Conservation (phyloP, 2,888 invertebrate genomes). For the Cantharis rufa region DNA sequence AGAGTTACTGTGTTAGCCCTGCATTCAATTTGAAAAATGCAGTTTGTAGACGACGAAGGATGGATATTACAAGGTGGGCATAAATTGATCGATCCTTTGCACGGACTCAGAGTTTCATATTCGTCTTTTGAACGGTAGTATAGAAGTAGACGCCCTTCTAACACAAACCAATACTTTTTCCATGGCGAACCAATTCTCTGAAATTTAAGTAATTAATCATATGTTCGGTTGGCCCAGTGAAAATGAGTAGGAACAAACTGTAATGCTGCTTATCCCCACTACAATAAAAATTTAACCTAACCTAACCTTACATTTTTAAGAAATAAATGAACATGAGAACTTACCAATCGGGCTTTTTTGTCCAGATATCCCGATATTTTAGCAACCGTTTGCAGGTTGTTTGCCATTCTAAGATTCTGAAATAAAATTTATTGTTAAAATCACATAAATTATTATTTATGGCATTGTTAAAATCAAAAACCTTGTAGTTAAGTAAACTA, state of each 20-base stretch:
- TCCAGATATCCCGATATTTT: constrained; percentile 59
- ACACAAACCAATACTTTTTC: constrained; percentile 62
- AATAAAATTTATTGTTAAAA: neutral
- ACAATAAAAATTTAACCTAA: too few relatives aligned
- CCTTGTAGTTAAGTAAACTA: neutral
- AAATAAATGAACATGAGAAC: too few relatives aligned
- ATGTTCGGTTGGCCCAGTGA: too few relatives aligned
- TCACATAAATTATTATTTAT: neutral
- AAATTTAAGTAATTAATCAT: too few relatives aligned
- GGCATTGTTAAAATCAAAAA: neutral
- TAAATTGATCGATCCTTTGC: constrained; percentile 59
- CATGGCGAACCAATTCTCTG: constrained; percentile 56
- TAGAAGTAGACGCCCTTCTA: constrained; percentile 59
- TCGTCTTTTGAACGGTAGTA: constrained; percentile 61
- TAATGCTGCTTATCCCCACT: too few relatives aligned
- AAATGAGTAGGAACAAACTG: too few relatives aligned
- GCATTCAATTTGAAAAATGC: constrained; percentile 56
- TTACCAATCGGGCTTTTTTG: constrained; percentile 58
- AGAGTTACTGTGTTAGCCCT: constrained; percentile 55
- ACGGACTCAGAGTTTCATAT: constrained; percentile 58
- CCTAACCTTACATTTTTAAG: too few relatives aligned
- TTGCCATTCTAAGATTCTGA: neutral
- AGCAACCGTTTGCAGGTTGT: neutral
- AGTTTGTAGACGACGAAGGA: constrained; percentile 46
- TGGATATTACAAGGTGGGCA: constrained; percentile 56